Conservation (phyloP, 1,140 invertebrate species). For the Cheumatopsyche charites region DNA sequence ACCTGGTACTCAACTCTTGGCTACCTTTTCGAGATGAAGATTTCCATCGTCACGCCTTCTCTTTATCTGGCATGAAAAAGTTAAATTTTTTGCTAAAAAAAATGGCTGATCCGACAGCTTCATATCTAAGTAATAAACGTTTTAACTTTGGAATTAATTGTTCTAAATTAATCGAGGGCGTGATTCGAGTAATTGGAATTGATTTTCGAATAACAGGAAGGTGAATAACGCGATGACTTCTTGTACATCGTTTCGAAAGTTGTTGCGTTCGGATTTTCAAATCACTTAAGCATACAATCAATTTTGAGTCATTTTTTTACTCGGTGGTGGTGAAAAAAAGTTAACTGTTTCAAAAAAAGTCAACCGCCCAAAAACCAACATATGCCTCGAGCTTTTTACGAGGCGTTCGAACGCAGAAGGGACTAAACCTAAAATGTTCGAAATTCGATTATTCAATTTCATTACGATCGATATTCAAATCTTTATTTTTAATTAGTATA, state of each 20-base stretch:
- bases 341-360: constrained; percentile 45
- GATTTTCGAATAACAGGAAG: too few species aligned
- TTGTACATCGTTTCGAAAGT: constrained; percentile 17
- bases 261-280: constrained; percentile 40
- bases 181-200: neutral
- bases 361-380: constrained; percentile 44
- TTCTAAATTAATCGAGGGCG: neutral
- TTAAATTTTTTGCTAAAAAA: too few species aligned
- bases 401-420: constrained; percentile 29
- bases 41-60: neutral
- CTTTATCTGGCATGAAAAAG: too few species aligned
- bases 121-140: too few species aligned
- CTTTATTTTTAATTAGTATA: too few species aligned
- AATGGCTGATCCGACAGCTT: too few species aligned
- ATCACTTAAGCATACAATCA: constrained; percentile 47
- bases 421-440: neutral
- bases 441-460: too few species aligned
- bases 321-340: constrained; percentile 34
- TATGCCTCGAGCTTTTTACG: constrained; percentile 33
- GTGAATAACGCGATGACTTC: constrained; percentile 1
- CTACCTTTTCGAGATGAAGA: neutral
- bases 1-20: neutral
- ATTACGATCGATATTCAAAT: too few species aligned
- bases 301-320: constrained; percentile 40
- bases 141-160: too few species aligned